Conservation (phyloP, 2,797 vertebrate species). For the Centropyge bicolor region DNA sequence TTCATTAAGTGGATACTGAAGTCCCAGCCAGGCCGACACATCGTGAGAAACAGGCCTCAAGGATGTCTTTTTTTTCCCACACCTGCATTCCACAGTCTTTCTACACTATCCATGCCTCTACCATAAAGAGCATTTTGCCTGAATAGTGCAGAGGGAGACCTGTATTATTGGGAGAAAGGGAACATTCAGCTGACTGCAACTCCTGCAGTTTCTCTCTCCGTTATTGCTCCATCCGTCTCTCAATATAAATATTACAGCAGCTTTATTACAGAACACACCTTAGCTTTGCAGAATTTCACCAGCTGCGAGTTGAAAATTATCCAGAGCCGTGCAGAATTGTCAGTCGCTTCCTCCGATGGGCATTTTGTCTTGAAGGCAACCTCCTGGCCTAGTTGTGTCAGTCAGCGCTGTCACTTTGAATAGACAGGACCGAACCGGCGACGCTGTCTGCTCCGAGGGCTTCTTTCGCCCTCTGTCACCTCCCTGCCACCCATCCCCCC, state of each 20-base stretch:
- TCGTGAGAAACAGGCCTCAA: conserved; percentile 24
- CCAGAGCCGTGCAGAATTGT: conserved; percentile 40
- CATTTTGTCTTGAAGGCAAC: conserved; percentile 67
- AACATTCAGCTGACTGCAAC: conserved; percentile 39
- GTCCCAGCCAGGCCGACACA: conserved; percentile 22
- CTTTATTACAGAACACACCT: conserved; percentile 49
- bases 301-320: conserved; percentile 32
- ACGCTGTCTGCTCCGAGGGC: conserved; percentile 56
- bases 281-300: conserved; percentile 43
- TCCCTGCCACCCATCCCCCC: conserved; percentile 20
- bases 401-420: conserved; percentile 68
- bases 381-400: conserved; percentile 79
- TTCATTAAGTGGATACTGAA: conserved; percentile 52
- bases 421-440: conserved; percentile 54
- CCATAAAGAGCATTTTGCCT: conserved; percentile 6
- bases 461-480: conserved; percentile 57
- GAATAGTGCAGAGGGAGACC: conserved; percentile 23
- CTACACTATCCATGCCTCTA: not conserved
- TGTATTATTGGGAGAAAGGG: conserved; percentile 38
- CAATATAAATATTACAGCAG: conserved; percentile 59
- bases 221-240: conserved; percentile 18
- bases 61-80: conserved; percentile 19
- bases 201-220: conserved; percentile 27
- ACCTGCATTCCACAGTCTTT: not conserved
- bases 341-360: conserved; percentile 32